Evolutionary conservation across 2,113 vertebrate genomes (phyloP), one percentile per base, ranked within the genome.

Genomic region (Hucho hucho): DNA sequence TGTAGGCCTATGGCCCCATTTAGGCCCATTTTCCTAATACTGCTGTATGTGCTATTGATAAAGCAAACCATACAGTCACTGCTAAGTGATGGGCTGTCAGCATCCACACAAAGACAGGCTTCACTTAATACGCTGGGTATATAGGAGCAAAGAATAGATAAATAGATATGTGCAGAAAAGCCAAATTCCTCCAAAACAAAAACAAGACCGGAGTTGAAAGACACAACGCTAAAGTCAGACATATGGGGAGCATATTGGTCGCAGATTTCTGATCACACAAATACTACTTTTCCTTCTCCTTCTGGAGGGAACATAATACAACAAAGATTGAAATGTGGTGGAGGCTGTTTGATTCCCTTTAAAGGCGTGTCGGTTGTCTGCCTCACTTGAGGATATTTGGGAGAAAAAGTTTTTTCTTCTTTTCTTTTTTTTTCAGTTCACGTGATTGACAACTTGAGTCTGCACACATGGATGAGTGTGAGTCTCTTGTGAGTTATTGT

Each of bases 211-310:
- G 75, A 83, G 75, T 75, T 82, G 72, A 85, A 85, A 89, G 81
- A 87, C 76, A 61, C 75, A 68, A 61, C 65, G n/a, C 43, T 72
- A 65, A 76, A 83, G 76, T 74, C 28, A 75, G 81, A 87, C 92
- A 91, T 92, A 84, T 92, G 93, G 87, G 69, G 81, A 86, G 83
- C 90, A 92, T 86, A 90, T 90, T 91, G 87, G 85, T 88, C 79
- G 81, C 83, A 63, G 73, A 56, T 74, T 78, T 82, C 24, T 79
- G 84, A 90, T 90, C 82, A 79, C 82, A 86, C 73, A 26, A 75
- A 74, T 75, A 64, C 37, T 70, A 76, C 71, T 81, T 73, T 79
- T 72, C 76, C 73, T 61, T 74, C 28, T 79, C 76, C 77, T 75
- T 79, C 69, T 32, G 64, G 88, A 79, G 64, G 70, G 77, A 69